A percentile compares a stretch with the other conserved stretches of the same genome.
Evolutionary conservation across 2,113 vertebrate genomes (phyloP).

Genomic region (Salminus brasiliensis): DNA sequence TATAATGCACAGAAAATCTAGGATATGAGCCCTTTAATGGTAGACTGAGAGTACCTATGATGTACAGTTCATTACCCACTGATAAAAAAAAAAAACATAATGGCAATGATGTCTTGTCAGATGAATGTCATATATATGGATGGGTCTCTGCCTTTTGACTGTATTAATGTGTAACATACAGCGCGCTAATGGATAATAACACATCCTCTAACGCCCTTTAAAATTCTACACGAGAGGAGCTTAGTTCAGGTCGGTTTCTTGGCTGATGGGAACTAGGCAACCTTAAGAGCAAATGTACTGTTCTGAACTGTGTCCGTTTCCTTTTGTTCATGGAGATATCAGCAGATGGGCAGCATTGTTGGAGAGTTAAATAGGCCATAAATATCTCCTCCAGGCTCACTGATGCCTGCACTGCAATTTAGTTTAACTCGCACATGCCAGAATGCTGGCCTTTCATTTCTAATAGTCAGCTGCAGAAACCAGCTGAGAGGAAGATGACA

Average conservation of each 20-base stretch:
- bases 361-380: constrained; percentile 28
- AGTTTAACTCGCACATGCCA: neutral
- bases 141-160: too few relatives aligned
- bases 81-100: too few relatives aligned
- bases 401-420: constrained; percentile 21
- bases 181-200: neutral
- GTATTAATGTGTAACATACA: too few relatives aligned
- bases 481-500: constrained; percentile 21
- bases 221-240: neutral
- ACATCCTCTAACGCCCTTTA: neutral
- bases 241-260: neutral
- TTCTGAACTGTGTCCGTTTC: neutral
- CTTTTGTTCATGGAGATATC: neutral
- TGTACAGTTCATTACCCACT: too few relatives aligned
- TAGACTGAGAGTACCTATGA: too few relatives aligned
- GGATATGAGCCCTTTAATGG: too few relatives aligned
- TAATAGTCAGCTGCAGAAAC: constrained; percentile 5
- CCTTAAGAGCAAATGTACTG: neutral
- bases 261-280: neutral
- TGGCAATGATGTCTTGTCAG: too few relatives aligned
- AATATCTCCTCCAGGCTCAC: constrained; percentile 10
- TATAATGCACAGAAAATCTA: too few relatives aligned
- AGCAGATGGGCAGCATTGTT: constrained; percentile 29
- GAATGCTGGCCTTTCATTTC: constrained; percentile 9
- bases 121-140: too few relatives aligned